phyloP scores from a whole-genome alignment of 2,113 vertebrate species.

The Scatophagus argus region DNA sequence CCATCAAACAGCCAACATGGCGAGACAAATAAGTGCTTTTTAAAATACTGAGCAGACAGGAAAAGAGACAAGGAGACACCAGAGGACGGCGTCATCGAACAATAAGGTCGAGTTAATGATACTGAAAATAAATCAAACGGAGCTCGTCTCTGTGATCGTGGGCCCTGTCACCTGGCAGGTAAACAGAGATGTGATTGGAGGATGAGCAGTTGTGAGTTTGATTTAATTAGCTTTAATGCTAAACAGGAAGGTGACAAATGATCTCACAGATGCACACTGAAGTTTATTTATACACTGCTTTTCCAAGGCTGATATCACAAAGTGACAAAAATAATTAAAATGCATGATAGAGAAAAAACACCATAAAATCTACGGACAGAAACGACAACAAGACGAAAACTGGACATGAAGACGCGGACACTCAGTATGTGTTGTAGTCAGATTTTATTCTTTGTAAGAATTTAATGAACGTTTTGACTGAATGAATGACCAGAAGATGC shows the following conservation, averaged over 20 bases:
- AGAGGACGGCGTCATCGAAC: background rate
- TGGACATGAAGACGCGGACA: background rate
- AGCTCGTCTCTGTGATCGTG: background rate
- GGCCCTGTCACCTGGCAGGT: too few relatives aligned
- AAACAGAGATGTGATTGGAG: slow-evolving; percentile 9
- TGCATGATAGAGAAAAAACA: too few relatives aligned
- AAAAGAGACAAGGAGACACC: slow-evolving; percentile 29
- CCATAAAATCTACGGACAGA: background rate
- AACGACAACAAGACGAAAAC: background rate
- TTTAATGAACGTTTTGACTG: too few relatives aligned
- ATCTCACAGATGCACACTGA: slow-evolving; percentile 7
- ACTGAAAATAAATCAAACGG: slow-evolving; percentile 44
- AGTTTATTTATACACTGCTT: slow-evolving; percentile 32
- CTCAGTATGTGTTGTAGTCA: too few relatives aligned
- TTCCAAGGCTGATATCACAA: background rate
- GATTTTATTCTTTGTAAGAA: too few relatives aligned
- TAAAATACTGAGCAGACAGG: slow-evolving; percentile 34
- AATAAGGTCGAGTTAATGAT: slow-evolving; percentile 32
- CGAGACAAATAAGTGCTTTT: slow-evolving; percentile 22
- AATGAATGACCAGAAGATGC: too few relatives aligned
- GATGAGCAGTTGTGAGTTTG: background rate
- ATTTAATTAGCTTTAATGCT: slow-evolving; percentile 41
- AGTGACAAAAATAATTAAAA: background rate
- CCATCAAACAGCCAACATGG: slow-evolving; percentile 23
- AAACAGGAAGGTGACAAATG: slow-evolving; percentile 25